phyloP scores from a whole-genome alignment of 2,888 invertebrate species.

The Timema cristinae region DNA sequence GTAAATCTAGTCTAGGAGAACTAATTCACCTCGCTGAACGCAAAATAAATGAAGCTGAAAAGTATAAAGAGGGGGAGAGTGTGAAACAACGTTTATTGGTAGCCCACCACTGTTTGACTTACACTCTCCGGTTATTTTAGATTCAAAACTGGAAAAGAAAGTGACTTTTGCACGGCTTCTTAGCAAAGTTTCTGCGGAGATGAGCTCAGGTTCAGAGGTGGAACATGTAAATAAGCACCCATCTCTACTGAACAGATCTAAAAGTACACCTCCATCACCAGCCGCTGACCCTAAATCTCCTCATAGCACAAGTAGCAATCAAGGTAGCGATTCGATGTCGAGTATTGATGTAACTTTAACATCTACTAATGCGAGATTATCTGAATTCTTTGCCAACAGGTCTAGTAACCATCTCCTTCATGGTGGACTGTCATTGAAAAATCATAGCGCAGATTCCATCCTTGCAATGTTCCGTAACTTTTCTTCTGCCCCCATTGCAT shows the following conservation, averaged over 20 bases:
- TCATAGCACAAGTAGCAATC: slow-evolving; percentile 65
- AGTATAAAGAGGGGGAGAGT: slow-evolving; percentile 45
- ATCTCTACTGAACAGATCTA: slow-evolving; percentile 18
- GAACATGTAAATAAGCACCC: slow-evolving; percentile 34
- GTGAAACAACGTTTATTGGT: slow-evolving; percentile 50
- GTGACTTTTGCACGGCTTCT: slow-evolving; percentile 71
- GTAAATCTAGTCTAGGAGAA: slow-evolving; percentile 67
- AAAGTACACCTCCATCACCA: slow-evolving; percentile 57
- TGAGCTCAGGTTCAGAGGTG: slow-evolving; percentile 70
- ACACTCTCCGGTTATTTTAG: slow-evolving; percentile 12
- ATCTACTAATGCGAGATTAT: too few species aligned
- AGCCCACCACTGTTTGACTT: slow-evolving; percentile 12
- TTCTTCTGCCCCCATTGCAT: slow-evolving; percentile 53
- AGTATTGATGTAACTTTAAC: slow-evolving; percentile 52
- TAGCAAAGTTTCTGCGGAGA: slow-evolving; percentile 72
- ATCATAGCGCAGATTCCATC: slow-evolving; percentile 72
- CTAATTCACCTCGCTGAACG: slow-evolving; percentile 69
- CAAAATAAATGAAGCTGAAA: slow-evolving; percentile 43
- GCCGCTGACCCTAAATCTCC: slow-evolving; percentile 58
- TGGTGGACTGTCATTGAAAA: slow-evolving; percentile 36
- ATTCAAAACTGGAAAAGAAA: slow-evolving; percentile 65
- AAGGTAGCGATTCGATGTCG: slow-evolving; percentile 73
- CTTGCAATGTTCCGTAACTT: slow-evolving; percentile 74
- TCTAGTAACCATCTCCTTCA: slow-evolving; percentile 28
- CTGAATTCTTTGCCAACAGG: slow-evolving; percentile 11